These are phyloP conservation scores for Epirrita christyi DNA, from an alignment of 2,888 invertebrate species.

Conservation along the genomic window DNA sequence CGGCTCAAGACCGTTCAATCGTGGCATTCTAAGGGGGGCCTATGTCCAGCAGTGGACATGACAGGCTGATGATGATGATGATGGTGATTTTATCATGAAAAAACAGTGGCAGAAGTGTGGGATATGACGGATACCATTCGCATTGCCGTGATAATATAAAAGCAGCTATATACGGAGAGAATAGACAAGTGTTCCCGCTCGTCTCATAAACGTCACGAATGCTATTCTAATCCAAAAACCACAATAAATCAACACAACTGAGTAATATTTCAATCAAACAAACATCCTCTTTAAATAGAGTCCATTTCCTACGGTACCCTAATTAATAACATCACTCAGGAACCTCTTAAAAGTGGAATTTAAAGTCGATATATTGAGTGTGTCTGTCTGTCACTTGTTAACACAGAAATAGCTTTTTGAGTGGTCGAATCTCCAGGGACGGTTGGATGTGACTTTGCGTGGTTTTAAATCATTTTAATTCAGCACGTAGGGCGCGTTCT, in stretches of 20 bases:
- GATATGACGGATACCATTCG: too few relatives aligned
- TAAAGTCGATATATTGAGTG: slow-evolving; percentile 41
- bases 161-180: too few relatives aligned
- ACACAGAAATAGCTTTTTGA: slow-evolving; percentile 44
- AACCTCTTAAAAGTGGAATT: slow-evolving; percentile 46
- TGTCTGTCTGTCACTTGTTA: slow-evolving; percentile 42
- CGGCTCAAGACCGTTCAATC: too few relatives aligned
- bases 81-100: too few relatives aligned
- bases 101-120: too few relatives aligned
- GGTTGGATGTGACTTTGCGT: not conserved
- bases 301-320: slow-evolving; percentile 40
- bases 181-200: too few relatives aligned
- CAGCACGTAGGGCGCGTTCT: too few relatives aligned
- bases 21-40: too few relatives aligned
- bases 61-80: too few relatives aligned
- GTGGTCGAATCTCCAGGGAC: slow-evolving; percentile 31
- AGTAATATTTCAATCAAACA: slow-evolving; percentile 38
- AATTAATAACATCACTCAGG: slow-evolving; percentile 42
- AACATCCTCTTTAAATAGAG: slow-evolving; percentile 40
- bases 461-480: not conserved
- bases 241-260: slow-evolving; percentile 31
- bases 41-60: too few relatives aligned
- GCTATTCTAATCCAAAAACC: slow-evolving; percentile 19
- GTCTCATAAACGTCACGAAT: not conserved
- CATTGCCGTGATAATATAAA: too few relatives aligned